Evolutionary conservation across 2,797 vertebrate species (phyloP).

Genomic region (Notoglanidium macrostoma): DNA sequence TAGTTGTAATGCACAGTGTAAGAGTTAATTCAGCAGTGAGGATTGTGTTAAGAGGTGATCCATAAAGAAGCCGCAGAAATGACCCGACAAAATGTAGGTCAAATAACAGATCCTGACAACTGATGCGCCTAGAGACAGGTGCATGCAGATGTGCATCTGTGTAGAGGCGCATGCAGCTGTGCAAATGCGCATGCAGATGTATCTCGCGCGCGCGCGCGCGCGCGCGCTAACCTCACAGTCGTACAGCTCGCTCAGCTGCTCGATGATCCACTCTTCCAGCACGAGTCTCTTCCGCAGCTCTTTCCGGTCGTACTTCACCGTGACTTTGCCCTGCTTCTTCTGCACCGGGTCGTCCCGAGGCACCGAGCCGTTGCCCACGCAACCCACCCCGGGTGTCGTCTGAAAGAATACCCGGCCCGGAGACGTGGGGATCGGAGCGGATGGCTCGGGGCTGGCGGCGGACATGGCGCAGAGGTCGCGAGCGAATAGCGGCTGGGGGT

Average conservation of each 20-base stretch:
- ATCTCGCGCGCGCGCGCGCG: not conserved
- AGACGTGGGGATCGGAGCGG: conserved; percentile 52
- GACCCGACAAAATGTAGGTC: conserved; percentile 30
- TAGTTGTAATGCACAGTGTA: not conserved
- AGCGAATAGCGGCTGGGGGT: not conserved
- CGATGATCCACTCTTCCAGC: conserved; percentile 97
- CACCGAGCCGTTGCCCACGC: conserved; percentile 72
- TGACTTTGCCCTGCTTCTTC: conserved; percentile 94
- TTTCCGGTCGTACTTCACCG: conserved; percentile 96
- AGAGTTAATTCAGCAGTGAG: not conserved
- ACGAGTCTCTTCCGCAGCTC: conserved; percentile 94
- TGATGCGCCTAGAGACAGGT: conserved; percentile 8
- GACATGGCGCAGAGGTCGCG: conserved; percentile 54
- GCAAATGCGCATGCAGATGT: not conserved
- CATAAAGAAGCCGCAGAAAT: conserved; percentile 16
- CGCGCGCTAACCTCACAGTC: conserved; percentile 82
- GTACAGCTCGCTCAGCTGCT: conserved; percentile 92
- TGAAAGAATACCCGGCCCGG: conserved; percentile 66
- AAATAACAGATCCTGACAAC: not conserved
- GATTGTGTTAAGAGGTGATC: not conserved
- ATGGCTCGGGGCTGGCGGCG: conserved; percentile 59
- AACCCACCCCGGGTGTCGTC: conserved; percentile 76
- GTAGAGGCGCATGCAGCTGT: not conserved
- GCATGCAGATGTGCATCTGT: not conserved
- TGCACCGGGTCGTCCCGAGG: conserved; percentile 78